Base-by-base conservation (phyloP, 2,888 invertebrate species). In the Gibbula magus region DNA sequence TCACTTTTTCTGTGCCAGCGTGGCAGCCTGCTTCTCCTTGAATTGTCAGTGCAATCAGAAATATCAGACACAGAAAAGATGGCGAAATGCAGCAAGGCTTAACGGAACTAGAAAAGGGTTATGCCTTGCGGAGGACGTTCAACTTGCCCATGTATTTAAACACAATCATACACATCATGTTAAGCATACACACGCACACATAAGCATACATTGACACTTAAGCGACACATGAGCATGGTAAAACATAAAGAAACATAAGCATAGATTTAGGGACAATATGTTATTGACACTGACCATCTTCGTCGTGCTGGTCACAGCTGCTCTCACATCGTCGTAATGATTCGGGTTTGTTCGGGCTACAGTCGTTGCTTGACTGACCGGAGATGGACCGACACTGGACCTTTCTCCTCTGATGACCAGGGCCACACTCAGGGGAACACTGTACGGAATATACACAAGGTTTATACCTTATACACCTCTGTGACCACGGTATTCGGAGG, bases 341-440 rank as follows among this genome's bases (percentile, higher is more conserved):
- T 18, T 80, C 79, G 0, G 92, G 92, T 67, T 86, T 84, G 10
- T 66, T 82, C 2, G 77, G 76, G 51, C 87, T 84, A 83, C 92
- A 92, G 13, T 82, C 76, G 45, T 83, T 81, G 80, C 89, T 89
- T 0, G 85, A 82, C 67, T 88, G 81, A 0, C 89, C 88, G 35
- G 82, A 84, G 74, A 89, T 88, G 1, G 89, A 86, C n/a, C 86
- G 86, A 83, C 92, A 92, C 51, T 87, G 85, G 2, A 91, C 91
- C 35, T 76, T 86, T 10, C 92, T 84, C 75, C 85, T 82, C 82
- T 90, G 90, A 77, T 86, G 86, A 1, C 91, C 91, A 22, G 82
- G 81, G 0, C 89, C 90, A 85, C 92, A 92, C 29, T 82, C 83
- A 0, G 86, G 88, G 2, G 89, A 88, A 85, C 92, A 92, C 92